These are phyloP conservation scores for Calcarius lapponicus DNA, from an alignment of 2,797 vertebrate species.

Conservation along the genomic window DNA sequence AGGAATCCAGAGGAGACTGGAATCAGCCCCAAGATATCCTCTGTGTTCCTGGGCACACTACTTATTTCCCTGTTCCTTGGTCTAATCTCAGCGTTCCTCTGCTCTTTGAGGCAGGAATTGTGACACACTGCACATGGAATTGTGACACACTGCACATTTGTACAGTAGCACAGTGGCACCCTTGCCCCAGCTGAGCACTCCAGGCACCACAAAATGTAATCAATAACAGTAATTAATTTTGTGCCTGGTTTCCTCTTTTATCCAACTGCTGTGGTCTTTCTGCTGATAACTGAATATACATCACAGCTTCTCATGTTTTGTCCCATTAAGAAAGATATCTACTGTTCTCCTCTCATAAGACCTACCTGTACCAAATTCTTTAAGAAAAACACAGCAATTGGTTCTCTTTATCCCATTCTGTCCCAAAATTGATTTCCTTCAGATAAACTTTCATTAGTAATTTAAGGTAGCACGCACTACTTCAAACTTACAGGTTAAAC, in stretches of 20 bases:
- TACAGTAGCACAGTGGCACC: background rate
- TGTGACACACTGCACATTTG: background rate
- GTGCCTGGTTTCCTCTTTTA: background rate
- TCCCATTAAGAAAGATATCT: background rate
- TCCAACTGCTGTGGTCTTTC: background rate
- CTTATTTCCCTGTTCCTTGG: background rate
- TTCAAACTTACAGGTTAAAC: background rate
- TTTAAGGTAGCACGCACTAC: background rate
- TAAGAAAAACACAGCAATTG: background rate
- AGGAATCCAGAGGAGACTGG: background rate
- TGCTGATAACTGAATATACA: background rate
- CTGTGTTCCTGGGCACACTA: background rate
- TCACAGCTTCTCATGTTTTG: background rate
- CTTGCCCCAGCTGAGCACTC: background rate
- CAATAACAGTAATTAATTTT: slow-evolving; percentile 19
- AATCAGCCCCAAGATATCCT: background rate
- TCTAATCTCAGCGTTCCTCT: background rate
- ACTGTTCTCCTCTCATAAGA: background rate
- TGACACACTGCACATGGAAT: background rate
- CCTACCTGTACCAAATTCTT: background rate
- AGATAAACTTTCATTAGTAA: background rate
- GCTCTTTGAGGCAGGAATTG: background rate
- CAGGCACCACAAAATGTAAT: background rate
- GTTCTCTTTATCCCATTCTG: background rate
- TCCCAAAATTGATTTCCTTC: background rate